Conservation (phyloP, 2,888 invertebrate genomes). For the Agrochola macilenta region DNA sequence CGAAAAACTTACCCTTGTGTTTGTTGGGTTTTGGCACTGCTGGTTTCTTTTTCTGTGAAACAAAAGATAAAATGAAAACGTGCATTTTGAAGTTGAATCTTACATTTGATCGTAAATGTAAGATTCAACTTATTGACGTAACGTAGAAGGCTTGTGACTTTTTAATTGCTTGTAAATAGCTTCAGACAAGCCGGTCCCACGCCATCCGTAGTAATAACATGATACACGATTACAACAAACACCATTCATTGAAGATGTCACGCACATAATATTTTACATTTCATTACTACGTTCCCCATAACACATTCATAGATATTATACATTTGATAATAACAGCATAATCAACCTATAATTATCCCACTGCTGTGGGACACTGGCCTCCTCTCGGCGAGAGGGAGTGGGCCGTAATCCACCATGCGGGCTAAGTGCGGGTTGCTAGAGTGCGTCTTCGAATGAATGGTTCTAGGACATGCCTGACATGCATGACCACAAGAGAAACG, state of each 20-base stretch:
- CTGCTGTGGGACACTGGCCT: no score
- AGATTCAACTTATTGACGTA: not conserved
- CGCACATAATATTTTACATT: constrained; percentile 24
- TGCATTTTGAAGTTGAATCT: no score
- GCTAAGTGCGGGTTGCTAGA: no score
- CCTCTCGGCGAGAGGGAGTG: no score
- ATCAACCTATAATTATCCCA: no score
- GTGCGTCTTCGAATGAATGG: no score
- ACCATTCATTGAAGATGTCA: constrained; percentile 36
- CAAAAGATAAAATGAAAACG: constrained; percentile 35
- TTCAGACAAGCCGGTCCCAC: constrained; percentile 14
- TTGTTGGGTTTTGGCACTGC: constrained; percentile 59
- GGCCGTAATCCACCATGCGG: no score
- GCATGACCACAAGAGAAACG: no score
- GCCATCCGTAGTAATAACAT: constrained; percentile 16
- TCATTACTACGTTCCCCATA: constrained; percentile 11
- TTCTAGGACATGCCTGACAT: no score
- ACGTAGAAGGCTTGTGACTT: not conserved
- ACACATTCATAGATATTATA: constrained; percentile 13
- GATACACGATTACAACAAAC: constrained; percentile 34
- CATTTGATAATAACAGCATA: not conserved
- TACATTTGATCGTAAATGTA: not conserved
- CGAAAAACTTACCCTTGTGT: constrained; percentile 74
- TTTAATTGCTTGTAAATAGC: not conserved
- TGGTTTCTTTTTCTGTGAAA: constrained; percentile 74